Evolutionary conservation across 2,797 vertebrate species (phyloP), one percentile per base, ranked within the genome.

Genomic region (Brachyalestes nurse): DNA sequence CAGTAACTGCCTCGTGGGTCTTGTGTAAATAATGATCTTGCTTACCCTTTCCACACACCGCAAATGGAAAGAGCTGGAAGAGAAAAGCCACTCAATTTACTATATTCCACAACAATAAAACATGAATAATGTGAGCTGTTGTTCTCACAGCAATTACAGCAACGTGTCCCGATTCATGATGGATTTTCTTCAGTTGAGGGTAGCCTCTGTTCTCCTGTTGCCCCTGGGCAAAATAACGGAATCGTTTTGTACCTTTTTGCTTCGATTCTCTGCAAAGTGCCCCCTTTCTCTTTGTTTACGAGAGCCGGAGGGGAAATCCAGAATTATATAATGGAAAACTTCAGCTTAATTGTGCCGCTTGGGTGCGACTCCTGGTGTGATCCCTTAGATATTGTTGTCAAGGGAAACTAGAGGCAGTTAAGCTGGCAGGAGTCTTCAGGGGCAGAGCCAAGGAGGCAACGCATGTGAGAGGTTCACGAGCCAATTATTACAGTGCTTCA

Each of bases 351-450:
- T 95, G 91, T 84, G 87, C 89, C 89, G 9, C 90, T 88, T 88
- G 92, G 92, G 93, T 90, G 89, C 85, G 87, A 87, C 90, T 92
- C 90, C 91, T 92, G 82, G 87, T 89, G 85, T 21, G 88, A 87
- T 90, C 80, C 87, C 90, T 92, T 83, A 92, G 91, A 89, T 90
- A 82, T 86, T 92, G 89, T 87, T 91, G 91, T 94, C 92, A 92
- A 85, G 91, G 88, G 91, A 94, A 86, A 88, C 81, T 84, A 87
- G 87, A 75, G 90, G 75, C 86, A 87, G 88, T 86, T 88, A 86
- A 86, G 83, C 88, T 87, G 85, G 65, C 83, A 87, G 88, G 89
- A 88, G 72, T 84, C 86, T 89, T 91, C 81, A 86, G 83, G 82
- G 51, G 71, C 38, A 72, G 53, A 25, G 71, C 61, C 57, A 25